Evolutionary conservation across 2,113 vertebrate species (phyloP), one percentile per base, ranked within the genome.

Genomic region (Indicator indicator): DNA sequence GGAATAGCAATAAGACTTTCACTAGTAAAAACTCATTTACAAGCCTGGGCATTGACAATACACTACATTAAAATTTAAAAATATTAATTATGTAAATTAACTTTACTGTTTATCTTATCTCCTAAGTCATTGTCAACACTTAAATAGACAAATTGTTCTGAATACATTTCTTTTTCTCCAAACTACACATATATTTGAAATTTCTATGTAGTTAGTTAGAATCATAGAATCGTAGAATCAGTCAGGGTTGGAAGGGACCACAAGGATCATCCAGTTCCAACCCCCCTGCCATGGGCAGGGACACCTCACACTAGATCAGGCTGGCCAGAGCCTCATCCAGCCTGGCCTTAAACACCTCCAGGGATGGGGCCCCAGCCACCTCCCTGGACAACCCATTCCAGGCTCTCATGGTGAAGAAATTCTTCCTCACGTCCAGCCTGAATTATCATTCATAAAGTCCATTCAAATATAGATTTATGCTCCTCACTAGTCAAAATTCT

Each of bases 11-110:
- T 93, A 90, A 48, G 76, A 86, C 58, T 97, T 98, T 97, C 92
- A 89, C 92, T 96, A 83, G 92, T 71, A 92, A 94, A 96, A 92
- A 32, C 64, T 97, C 93, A 96, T 96, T 96, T 96, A 95, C 82
- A 85, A 74, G 71, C 52, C 23, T 86, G 30, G 68, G 59, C 97
- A 97, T 89, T 96, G 42, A 5, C 67, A 91, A 91, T 86, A 95
- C 71, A 88, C 77, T 97, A 95, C 91, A 90, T 96, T 97, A 96
- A 97, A 97, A 96, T 84, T 85, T 82, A 93, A 95, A 96, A 94
- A 97, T 87, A 92, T 97, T 97, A 96, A 96, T 97, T 93, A 91
- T 93, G 84, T 92, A 92, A 95, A 97, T 93, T 96, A 96, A 91
- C 92, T 95, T 94, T 95, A 95, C 52, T 90, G 67, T 95, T 94